Conservation (phyloP, 2,797 vertebrate genomes). For the Enteromius mattozi region DNA sequence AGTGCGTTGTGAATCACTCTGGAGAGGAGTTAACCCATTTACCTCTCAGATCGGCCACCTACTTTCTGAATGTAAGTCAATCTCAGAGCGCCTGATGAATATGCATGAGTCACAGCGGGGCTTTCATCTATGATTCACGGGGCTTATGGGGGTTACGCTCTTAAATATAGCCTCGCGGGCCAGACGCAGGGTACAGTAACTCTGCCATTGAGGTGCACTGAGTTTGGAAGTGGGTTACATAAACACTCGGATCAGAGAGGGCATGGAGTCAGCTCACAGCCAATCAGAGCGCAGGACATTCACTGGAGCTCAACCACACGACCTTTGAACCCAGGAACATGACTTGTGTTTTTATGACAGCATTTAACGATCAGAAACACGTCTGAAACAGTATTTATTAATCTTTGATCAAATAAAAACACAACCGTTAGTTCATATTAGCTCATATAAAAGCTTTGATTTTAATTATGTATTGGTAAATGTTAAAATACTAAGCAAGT, state of each 20-base stretch:
- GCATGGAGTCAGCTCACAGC: slow-evolving; percentile 64
- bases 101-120: slow-evolving; percentile 35
- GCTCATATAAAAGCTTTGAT: no score
- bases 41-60: slow-evolving; percentile 64
- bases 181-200: slow-evolving; percentile 5
- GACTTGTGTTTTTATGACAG: not conserved
- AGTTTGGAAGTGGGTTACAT: slow-evolving; percentile 61
- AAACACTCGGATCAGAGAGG: slow-evolving; percentile 61
- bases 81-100: slow-evolving; percentile 61
- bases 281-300: slow-evolving; percentile 52
- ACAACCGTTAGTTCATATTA: no score
- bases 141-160: not conserved
- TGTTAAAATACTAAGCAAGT: no score
- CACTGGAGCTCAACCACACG: slow-evolving; percentile 45
- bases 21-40: slow-evolving; percentile 55
- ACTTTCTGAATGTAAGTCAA: slow-evolving; percentile 67
- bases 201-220: slow-evolving; percentile 32
- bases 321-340: slow-evolving; percentile 42
- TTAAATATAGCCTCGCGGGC: slow-evolving; percentile 44
- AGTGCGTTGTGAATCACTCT: not conserved
- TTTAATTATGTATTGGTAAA: no score
- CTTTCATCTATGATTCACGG: slow-evolving; percentile 41
- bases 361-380: not conserved
- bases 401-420: not conserved
- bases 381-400: not conserved